Conservation (phyloP, 1,140 invertebrate species). For the Amphibalanus amphitrite region DNA sequence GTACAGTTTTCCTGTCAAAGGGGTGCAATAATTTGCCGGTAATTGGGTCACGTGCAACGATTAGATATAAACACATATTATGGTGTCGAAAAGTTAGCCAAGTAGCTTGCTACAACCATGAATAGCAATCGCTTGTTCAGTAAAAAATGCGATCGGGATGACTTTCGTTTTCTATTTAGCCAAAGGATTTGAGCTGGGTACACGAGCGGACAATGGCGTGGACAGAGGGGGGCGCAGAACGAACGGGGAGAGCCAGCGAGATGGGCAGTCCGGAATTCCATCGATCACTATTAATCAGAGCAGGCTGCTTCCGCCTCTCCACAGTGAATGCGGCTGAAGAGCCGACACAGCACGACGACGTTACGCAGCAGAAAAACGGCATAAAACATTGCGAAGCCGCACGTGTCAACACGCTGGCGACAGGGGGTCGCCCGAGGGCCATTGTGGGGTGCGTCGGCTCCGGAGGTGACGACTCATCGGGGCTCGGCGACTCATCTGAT, state of each 20-base stretch:
- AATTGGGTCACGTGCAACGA: too few species aligned
- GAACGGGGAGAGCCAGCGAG: too few species aligned
- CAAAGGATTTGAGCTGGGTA: background rate
- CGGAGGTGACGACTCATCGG: too few species aligned
- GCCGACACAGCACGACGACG: background rate
- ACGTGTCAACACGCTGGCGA: background rate
- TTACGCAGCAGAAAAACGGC: background rate
- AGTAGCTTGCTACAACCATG: too few species aligned
- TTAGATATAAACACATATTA: too few species aligned
- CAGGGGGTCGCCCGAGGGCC: too few species aligned
- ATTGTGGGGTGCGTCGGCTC: too few species aligned
- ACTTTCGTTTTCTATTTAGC: background rate
- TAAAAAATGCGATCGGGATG: background rate
- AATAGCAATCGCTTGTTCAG: too few species aligned
- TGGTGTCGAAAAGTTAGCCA: too few species aligned
- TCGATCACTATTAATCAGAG: background rate
- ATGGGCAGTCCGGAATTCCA: background rate
- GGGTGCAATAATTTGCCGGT: too few species aligned
- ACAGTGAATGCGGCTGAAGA: background rate
- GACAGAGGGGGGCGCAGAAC: background rate
- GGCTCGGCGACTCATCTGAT: background rate
- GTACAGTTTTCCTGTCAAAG: too few species aligned
- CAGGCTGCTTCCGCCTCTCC: background rate
- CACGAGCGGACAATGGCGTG: background rate
- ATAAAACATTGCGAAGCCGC: background rate